Conservation (phyloP, 2,797 vertebrate genomes). For the Pipistrellus pipistrellus region DNA sequence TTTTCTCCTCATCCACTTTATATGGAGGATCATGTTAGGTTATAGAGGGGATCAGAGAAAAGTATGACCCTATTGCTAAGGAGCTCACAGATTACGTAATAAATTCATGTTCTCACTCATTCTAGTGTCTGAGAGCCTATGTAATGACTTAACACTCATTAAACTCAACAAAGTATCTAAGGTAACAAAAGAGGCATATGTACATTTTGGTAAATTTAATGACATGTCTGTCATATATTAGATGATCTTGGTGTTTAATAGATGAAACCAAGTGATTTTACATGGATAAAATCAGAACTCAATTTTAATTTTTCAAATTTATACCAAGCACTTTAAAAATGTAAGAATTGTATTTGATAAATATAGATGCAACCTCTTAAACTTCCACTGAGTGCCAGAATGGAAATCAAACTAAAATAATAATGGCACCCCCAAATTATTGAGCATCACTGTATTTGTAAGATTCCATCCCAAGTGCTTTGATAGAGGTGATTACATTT, state of each 20-base stretch:
- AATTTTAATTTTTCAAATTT: constrained; percentile 14
- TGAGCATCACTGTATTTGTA: background rate
- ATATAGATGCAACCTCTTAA: background rate
- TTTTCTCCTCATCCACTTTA: background rate
- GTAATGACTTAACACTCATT: background rate
- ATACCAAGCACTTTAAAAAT: background rate
- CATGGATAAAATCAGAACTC: background rate
- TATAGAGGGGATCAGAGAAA: background rate
- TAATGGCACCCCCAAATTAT: background rate
- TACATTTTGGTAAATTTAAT: background rate
- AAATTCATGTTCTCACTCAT: background rate
- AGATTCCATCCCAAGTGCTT: background rate
- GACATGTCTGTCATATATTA: background rate
- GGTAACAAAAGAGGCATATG: background rate
- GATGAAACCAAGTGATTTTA: background rate
- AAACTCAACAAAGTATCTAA: background rate
- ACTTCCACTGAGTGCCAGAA: background rate
- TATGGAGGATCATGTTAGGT: background rate
- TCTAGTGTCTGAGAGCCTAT: background rate
- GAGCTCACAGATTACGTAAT: background rate
- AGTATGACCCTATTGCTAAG: background rate
- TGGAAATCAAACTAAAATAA: constrained; percentile 11
- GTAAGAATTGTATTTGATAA: background rate
- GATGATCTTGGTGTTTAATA: background rate
- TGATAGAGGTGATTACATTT: background rate